Evolutionary conservation across 2,113 vertebrate genomes (phyloP), one percentile per base, ranked within the genome.

Genomic region (Symphodus melops): DNA sequence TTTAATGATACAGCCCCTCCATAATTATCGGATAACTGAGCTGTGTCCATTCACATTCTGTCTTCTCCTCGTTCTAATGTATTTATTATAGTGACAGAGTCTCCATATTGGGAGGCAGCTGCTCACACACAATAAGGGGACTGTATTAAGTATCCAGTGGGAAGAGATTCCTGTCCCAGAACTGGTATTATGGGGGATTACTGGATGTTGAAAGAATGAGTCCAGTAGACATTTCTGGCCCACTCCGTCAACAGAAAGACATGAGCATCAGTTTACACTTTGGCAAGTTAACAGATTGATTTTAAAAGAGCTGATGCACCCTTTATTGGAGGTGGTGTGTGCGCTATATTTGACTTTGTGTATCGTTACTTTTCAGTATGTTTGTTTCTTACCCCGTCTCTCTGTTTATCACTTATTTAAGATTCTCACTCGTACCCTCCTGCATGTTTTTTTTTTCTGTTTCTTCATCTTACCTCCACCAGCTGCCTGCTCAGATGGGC

Each of bases 401-500:
- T 41, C 4, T 21, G 4, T 3, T 19, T 49, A 7, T 72, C 2
- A 69, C 11, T 64, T 52, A 39, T 66, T 73, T 57, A 36, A 74
- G 41, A 13, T 14, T 54, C n/a, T 39, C 4, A 25, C 0, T 77
- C 25, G 57, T 17, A 14, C 36, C 58, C 65, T 72, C 25, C 60
- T 49, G 17, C 4, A 28, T 62, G 10, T 82, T 20, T 65, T 65
- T 82, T 20, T 65, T 65, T 60, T 21, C 16, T 82, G 57, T 48
- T 19, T 46, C 14, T 82, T 64, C 41, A 7, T 75, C 78, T 16
- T 69, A 56, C 42, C 85, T 68, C 59, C 85, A 87, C 68, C 89
- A 99, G 97, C 93, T 98, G 76, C 97, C 98, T 13, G 94, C 96
- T 77, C 97, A 95, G 92, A 98, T 99, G 95, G 96, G 96, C 53